Conservation (phyloP, 1,140 invertebrate genomes). For the Branchinecta lindahli region DNA sequence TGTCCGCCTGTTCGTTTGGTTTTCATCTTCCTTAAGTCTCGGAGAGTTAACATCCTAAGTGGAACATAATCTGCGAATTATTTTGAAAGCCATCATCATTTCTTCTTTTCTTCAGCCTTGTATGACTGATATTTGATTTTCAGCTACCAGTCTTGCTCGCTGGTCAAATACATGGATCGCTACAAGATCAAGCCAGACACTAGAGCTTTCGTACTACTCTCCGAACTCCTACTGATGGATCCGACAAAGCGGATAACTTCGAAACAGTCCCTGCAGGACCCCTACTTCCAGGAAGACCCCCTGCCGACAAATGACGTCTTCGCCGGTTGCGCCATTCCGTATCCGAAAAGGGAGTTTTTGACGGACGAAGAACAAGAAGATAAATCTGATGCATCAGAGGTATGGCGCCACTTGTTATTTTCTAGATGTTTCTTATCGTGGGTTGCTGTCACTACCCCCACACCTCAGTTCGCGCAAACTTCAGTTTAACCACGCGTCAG, state of each 20-base stretch:
- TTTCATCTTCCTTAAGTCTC: too few species aligned
- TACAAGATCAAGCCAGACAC: constrained; percentile 96
- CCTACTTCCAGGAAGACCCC: constrained; percentile 93
- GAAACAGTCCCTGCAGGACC: constrained; percentile 94
- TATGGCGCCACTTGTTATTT: constrained; percentile 28
- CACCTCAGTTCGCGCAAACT: too few species aligned
- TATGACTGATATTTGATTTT: constrained; percentile 24
- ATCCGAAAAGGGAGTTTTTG: constrained; percentile 94
- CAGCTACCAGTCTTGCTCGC: constrained; percentile 85
- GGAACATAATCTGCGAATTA: too few species aligned
- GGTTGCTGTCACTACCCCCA: too few species aligned
- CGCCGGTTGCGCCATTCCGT: constrained; percentile 87
- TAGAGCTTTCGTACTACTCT: constrained; percentile 73
- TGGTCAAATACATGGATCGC: constrained; percentile 97
- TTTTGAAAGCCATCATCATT: too few species aligned
- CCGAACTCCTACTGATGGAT: constrained; percentile 93
- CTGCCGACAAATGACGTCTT: constrained; percentile 79
- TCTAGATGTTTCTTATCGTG: too few species aligned
- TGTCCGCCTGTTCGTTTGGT: too few species aligned
- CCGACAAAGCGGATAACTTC: constrained; percentile 95
- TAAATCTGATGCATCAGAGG: constrained; percentile 59
- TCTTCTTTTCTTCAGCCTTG: too few species aligned
- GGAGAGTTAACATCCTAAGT: too few species aligned
- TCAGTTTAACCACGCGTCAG: too few species aligned
- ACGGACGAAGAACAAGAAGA: constrained; percentile 95